Evolutionary conservation across 1,140 invertebrate species (phyloP).

Genomic region (Drosophila suzukii): DNA sequence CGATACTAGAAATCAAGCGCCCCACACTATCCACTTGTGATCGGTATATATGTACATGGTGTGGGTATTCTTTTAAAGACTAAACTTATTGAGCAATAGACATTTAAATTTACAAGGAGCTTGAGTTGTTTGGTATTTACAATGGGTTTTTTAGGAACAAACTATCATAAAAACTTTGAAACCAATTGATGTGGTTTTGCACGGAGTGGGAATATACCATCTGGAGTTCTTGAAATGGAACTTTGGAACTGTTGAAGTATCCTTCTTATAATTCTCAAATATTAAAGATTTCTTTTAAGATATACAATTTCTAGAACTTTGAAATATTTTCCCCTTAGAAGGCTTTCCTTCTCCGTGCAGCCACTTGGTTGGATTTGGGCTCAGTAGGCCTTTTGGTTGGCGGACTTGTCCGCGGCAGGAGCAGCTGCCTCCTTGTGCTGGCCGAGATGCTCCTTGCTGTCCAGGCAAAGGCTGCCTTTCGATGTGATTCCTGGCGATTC

Average conservation of each 20-base stretch:
- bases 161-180: constrained; percentile 72
- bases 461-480: constrained; percentile 50
- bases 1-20: constrained; percentile 17
- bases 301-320: no score
- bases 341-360: constrained; percentile 1
- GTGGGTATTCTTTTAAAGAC: constrained; percentile 24
- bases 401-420: constrained; percentile 43
- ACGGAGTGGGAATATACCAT: constrained; percentile 42
- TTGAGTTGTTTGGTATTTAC: constrained; percentile 44
- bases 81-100: constrained; percentile 70
- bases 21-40: constrained; percentile 20
- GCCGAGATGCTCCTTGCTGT: constrained; percentile 46
- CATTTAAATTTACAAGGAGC: constrained; percentile 54
- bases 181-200: constrained; percentile 64
- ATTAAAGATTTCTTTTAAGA: no score
- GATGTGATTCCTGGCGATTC: constrained; percentile 9
- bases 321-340: background rate
- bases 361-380: constrained; percentile 27
- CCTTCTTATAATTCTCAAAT: no score
- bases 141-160: constrained; percentile 70
- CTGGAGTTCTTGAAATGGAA: constrained; percentile 22
- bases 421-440: constrained; percentile 15
- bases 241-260: background rate
- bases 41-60: constrained; percentile 35
- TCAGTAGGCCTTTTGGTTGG: constrained; percentile 61